Conservation (phyloP, 2,113 vertebrate species). For the Heterotis niloticus region DNA sequence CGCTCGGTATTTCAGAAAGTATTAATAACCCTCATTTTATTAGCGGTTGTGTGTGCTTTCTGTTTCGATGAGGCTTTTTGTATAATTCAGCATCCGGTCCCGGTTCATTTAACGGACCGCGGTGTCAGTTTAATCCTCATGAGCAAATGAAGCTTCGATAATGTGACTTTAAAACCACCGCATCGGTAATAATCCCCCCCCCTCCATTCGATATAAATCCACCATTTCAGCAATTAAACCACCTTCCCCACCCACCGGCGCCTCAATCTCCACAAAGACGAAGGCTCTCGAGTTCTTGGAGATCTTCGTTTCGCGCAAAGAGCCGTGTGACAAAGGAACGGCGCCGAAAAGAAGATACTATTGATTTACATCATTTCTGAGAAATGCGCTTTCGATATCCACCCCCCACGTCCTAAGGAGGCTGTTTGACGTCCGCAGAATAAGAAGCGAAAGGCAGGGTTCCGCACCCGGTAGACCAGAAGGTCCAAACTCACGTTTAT, state of each 20-base stretch:
- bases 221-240: not conserved
- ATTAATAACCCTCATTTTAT: not conserved
- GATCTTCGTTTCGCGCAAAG: not conserved
- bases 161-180: conserved; percentile 47
- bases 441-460: not conserved
- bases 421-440: not conserved
- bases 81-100: conserved; percentile 44
- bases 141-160: conserved; percentile 37
- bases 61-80: conserved; percentile 31
- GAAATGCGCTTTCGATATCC: not conserved
- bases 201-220: conserved; percentile 26
- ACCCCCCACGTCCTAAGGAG: not conserved
- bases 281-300: not conserved
- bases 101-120: conserved; percentile 25
- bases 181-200: conserved; percentile 39
- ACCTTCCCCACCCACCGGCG: not conserved
- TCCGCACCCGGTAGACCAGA: not conserved
- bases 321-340: not conserved
- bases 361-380: not conserved
- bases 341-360: not conserved
- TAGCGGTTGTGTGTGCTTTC: conserved; percentile 18
- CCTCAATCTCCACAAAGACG: not conserved
- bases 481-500: not conserved
- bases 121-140: conserved; percentile 42
- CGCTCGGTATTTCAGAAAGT: not conserved